phyloP scores from a whole-genome alignment of 2,888 invertebrate genomes.

The Drosophila greeni region DNA sequence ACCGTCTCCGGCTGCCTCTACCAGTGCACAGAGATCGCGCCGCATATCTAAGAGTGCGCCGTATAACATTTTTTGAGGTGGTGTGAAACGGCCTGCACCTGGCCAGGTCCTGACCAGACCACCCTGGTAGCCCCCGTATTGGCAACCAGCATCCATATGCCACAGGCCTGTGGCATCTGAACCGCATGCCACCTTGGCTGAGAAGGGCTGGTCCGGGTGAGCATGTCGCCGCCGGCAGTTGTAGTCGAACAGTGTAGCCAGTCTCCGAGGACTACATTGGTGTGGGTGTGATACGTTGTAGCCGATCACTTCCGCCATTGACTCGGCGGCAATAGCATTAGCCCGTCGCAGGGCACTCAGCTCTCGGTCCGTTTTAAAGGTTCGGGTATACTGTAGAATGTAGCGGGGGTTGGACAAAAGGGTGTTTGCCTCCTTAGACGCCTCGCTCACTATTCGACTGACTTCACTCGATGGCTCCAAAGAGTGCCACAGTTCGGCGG shows the following conservation, averaged over 20 bases:
- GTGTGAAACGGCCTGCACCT: conserved; percentile 40
- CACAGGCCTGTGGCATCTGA: conserved; percentile 20
- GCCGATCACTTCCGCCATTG: conserved; percentile 44
- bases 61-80: conserved; percentile 52
- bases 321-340: conserved; percentile 41
- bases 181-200: conserved; percentile 16
- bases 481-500: conserved; percentile 45
- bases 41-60: conserved; percentile 46
- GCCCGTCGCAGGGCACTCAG: conserved; percentile 29
- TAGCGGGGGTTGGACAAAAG: conserved; percentile 36
- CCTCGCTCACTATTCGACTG: conserved; percentile 28
- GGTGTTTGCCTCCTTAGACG: conserved; percentile 24
- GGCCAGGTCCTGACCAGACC: conserved; percentile 51
- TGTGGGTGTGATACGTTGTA: conserved; percentile 8
- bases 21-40: conserved; percentile 26
- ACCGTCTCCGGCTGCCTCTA: conserved; percentile 6
- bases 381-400: conserved; percentile 31
- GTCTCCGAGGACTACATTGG: background rate
- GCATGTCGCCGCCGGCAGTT: conserved; percentile 36
- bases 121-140: conserved; percentile 55
- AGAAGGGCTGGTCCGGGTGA: conserved; percentile 27
- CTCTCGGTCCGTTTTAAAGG: conserved; percentile 42
- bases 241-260: conserved; percentile 22
- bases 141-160: conserved; percentile 48
- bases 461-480: conserved; percentile 1